phyloP scores from a whole-genome alignment of 2,797 vertebrate genomes.

The Carcharodon carcharias region DNA sequence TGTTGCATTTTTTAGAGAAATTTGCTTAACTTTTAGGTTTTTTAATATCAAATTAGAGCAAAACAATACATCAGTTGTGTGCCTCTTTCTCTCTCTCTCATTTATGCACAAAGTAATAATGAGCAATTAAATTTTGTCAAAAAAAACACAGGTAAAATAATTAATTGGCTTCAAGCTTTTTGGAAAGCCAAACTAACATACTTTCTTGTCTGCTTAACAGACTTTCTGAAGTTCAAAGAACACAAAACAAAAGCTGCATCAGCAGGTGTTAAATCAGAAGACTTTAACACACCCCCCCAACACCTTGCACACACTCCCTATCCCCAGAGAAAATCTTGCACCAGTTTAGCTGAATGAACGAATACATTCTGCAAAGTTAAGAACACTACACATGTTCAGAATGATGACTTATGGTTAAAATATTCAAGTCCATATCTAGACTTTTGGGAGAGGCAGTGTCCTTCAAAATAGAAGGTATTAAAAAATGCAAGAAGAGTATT shows the following conservation, averaged over 20 bases:
- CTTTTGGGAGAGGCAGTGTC: not conserved
- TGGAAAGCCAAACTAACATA: not conserved
- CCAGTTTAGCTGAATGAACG: not conserved
- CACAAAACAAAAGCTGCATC: not conserved
- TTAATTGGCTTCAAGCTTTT: not conserved
- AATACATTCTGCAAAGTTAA: not conserved
- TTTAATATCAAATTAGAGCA: not conserved
- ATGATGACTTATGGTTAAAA: not conserved
- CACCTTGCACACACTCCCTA: too few species aligned
- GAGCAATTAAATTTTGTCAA: not conserved
- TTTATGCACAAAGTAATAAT: not conserved
- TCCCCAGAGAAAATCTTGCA: not conserved
- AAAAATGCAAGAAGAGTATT: not conserved
- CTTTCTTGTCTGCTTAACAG: not conserved
- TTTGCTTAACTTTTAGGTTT: not conserved
- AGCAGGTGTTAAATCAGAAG: not conserved
- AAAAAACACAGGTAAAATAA: not conserved
- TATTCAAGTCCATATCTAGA: not conserved
- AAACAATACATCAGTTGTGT: not conserved
- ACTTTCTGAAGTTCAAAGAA: not conserved
- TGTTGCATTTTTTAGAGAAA: not conserved
- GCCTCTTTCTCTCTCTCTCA: not conserved
- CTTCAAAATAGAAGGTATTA: not conserved
- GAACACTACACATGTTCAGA: not conserved
- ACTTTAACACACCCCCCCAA: not conserved